Percentiles rank a stretch among this genome's conserved stretches.
These are phyloP conservation scores for Ochlodes sylvanus DNA, from an alignment of 2,888 invertebrate genomes.

Conservation along the genomic window DNA sequence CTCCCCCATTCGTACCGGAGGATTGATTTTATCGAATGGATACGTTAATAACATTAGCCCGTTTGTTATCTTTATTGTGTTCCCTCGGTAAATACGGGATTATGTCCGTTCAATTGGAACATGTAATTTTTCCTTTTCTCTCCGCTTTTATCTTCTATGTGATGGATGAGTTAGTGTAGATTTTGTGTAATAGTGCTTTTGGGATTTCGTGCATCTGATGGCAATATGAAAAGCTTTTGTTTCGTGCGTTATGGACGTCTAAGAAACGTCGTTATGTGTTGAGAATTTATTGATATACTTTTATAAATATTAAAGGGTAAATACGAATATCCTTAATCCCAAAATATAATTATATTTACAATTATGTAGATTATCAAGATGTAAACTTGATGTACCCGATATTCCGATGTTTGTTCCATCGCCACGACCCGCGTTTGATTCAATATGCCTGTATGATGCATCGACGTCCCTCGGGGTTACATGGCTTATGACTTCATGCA, in stretches of 20 bases:
- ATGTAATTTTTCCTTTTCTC: slow-evolving; percentile 47
- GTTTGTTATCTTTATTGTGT: slow-evolving; percentile 54
- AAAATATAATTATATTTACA: no score
- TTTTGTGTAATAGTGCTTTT: slow-evolving; percentile 24
- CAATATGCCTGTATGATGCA: background rate
- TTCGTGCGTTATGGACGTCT: background rate
- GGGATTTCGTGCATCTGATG: background rate
- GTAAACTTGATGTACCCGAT: background rate
- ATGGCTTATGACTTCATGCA: background rate
- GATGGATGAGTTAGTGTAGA: slow-evolving; percentile 28
- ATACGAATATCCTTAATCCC: no score
- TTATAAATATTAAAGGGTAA: no score
- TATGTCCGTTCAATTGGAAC: slow-evolving; percentile 46
- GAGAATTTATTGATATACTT: no score
- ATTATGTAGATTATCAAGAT: no score
- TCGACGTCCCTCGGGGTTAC: background rate
- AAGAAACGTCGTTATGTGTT: no score
- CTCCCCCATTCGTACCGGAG: slow-evolving; percentile 44
- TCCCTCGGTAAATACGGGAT: slow-evolving; percentile 49
- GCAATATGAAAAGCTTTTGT: background rate
- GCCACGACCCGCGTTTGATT: background rate
- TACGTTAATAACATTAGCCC: slow-evolving; percentile 57
- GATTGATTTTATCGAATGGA: slow-evolving; percentile 56
- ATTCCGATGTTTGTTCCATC: background rate
- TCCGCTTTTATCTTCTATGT: slow-evolving; percentile 40